Evolutionary conservation across 2,888 invertebrate genomes (phyloP).

Genomic region (Amphipyra berbera): DNA sequence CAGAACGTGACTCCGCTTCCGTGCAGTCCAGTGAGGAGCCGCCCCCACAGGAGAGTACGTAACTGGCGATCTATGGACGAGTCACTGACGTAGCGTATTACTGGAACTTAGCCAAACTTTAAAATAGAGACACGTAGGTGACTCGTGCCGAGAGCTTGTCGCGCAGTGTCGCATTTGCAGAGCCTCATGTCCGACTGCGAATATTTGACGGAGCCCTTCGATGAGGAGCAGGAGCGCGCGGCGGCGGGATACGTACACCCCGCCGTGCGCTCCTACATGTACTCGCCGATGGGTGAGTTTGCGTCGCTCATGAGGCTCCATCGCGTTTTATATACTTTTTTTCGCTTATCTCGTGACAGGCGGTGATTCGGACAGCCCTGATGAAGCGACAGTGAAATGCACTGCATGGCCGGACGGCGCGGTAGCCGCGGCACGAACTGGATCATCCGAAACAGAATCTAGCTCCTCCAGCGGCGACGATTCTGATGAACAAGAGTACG

Average conservation of each 20-base stretch:
- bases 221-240: conserved; percentile 84
- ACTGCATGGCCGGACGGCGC: conserved; percentile 85
- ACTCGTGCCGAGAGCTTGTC: conserved; percentile 85
- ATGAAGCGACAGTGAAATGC: conserved; percentile 91
- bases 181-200: conserved; percentile 89
- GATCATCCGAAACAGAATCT: conserved; percentile 83
- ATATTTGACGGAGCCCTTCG: conserved; percentile 85
- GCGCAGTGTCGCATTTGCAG: conserved; percentile 86
- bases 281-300: conserved; percentile 88
- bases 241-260: conserved; percentile 83
- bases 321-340: conserved; percentile 63
- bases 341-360: conserved; percentile 84
- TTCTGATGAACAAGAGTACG: conserved; percentile 84
- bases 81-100: conserved; percentile 84
- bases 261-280: conserved; percentile 89
- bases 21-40: conserved; percentile 88
- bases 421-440: conserved; percentile 75
- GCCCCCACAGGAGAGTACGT: conserved; percentile 87
- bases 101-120: conserved; percentile 88
- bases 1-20: conserved; percentile 86
- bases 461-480: conserved; percentile 79
- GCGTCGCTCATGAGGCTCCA: conserved; percentile 74
- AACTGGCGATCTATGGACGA: conserved; percentile 80
- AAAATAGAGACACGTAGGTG: conserved; percentile 86
- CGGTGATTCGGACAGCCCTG: conserved; percentile 91